phyloP scores from a whole-genome alignment of 2,797 vertebrate genomes.

The Catostomus latipinnis region DNA sequence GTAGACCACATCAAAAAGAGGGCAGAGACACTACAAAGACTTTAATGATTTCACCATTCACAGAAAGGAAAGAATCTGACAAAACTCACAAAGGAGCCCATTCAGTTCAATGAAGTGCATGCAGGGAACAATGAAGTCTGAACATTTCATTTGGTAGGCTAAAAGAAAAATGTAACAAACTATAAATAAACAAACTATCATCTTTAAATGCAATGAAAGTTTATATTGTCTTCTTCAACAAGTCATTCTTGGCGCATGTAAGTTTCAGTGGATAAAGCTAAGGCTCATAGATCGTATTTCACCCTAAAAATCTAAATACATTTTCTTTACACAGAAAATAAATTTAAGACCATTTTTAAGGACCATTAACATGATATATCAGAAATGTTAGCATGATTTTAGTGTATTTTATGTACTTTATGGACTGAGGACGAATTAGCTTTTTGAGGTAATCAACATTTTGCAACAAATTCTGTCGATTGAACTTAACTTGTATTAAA shows the following conservation, averaged over 20 bases:
- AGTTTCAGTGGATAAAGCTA: background rate
- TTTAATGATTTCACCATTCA: constrained; percentile 18
- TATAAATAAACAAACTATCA: background rate
- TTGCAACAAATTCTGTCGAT: too few relatives aligned
- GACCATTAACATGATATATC: too few relatives aligned
- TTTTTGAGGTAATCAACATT: too few relatives aligned
- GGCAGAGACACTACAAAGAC: constrained; percentile 27
- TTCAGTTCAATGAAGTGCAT: constrained; percentile 26
- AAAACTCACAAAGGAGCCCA: constrained; percentile 12
- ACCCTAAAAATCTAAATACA: background rate
- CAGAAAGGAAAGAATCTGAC: constrained; percentile 42
- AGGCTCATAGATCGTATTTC: background rate
- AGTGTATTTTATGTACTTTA: too few relatives aligned
- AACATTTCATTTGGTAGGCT: background rate
- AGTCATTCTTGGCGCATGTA: background rate
- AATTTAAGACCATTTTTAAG: background rate
- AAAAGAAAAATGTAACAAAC: background rate
- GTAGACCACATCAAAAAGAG: constrained; percentile 37
- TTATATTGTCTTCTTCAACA: background rate
- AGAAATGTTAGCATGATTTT: too few relatives aligned
- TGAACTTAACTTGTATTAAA: too few relatives aligned
- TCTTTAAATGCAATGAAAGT: background rate
- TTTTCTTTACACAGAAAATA: background rate
- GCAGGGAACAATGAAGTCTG: background rate
- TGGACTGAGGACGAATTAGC: too few relatives aligned